A percentile compares a stretch with the other conserved stretches of the same genome.
These are phyloP conservation scores for Chrysolina haemoptera DNA, from an alignment of 2,888 invertebrate species.

Conservation along the genomic window DNA sequence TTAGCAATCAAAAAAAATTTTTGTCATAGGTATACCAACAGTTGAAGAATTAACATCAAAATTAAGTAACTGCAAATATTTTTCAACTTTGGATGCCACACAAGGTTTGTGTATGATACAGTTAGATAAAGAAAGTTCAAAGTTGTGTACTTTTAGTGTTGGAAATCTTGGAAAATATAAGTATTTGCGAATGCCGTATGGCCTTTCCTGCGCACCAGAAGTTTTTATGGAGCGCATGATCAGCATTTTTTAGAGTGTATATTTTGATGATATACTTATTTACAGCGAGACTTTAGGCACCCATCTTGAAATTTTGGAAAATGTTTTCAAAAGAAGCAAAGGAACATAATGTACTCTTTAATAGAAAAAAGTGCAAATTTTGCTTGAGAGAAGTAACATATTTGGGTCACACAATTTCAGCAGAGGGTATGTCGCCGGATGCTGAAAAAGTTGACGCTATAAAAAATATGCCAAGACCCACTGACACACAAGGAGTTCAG, in stretches of 20 bases:
- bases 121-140: too few relatives aligned
- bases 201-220: background rate
- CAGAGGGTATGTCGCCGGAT: background rate
- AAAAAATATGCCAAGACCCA: background rate
- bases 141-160: too few relatives aligned
- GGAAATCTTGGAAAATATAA: too few relatives aligned
- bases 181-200: background rate
- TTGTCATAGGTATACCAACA: background rate
- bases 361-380: background rate
- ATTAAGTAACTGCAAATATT: background rate
- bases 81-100: too few relatives aligned
- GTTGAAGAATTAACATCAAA: background rate
- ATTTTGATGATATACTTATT: background rate
- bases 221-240: background rate
- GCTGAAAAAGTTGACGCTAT: background rate
- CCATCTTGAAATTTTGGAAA: background rate
- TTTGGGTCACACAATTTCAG: background rate
- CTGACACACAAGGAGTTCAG: background rate
- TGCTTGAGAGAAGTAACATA: background rate
- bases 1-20: background rate
- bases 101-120: too few relatives aligned
- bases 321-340: background rate
- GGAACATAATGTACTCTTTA: background rate
- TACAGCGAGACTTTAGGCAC: background rate
- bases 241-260: background rate